These are phyloP conservation scores for Notiomystis cincta DNA, from an alignment of 2,113 vertebrate genomes.

Conservation along the genomic window DNA sequence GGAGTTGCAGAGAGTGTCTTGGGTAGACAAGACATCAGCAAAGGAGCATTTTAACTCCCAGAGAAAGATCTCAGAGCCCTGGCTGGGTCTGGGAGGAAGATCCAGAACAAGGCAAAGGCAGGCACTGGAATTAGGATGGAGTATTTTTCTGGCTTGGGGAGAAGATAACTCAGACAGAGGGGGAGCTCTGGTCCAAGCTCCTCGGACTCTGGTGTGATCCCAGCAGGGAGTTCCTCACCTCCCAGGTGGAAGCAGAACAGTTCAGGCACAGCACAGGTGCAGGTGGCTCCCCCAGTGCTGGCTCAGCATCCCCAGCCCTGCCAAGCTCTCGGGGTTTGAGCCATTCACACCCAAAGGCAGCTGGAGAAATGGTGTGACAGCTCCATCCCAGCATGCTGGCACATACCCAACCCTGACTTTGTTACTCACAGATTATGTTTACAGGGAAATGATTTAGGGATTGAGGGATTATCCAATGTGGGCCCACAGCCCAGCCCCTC, in stretches of 20 bases:
- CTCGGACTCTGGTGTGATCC: background rate
- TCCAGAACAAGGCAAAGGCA: background rate
- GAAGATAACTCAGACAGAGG: background rate
- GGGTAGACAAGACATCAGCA: background rate
- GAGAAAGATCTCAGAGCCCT: background rate
- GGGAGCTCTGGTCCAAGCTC: background rate
- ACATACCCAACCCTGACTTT: background rate
- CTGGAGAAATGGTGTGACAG: background rate
- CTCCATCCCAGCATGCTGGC: conserved; percentile 23
- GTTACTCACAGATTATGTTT: conserved; percentile 61
- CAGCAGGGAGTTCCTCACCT: background rate
- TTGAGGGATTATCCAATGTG: conserved; percentile 56
- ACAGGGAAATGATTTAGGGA: conserved; percentile 63
- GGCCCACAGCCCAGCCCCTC: conserved; percentile 44
- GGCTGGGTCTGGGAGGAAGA: background rate
- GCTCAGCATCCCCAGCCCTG: background rate
- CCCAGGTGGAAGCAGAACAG: background rate
- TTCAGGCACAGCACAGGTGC: background rate
- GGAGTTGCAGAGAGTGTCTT: background rate
- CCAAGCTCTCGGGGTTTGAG: background rate
- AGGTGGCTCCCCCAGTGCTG: background rate
- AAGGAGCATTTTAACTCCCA: background rate
- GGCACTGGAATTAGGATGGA: background rate
- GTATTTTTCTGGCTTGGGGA: background rate
- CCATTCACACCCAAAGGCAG: background rate